These are phyloP conservation scores for Meghimatium bilineatum DNA, from an alignment of 2,888 invertebrate genomes.

Conservation along the genomic window DNA sequence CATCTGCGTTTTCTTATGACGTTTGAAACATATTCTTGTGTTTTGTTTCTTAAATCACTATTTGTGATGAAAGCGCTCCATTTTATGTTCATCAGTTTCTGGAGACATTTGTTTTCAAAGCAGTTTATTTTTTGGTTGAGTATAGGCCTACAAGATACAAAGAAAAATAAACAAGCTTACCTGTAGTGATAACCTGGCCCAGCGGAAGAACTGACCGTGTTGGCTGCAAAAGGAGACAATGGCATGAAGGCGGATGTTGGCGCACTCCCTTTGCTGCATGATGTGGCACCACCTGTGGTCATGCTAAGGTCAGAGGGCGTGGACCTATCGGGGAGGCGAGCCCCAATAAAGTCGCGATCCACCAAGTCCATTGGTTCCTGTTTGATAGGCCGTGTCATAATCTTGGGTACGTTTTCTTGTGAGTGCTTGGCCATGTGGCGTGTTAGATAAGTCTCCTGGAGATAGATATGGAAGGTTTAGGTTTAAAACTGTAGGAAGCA, in stretches of 20 bases:
- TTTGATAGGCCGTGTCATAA: conserved; percentile 62
- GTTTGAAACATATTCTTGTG: too few species aligned
- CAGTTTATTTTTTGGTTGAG: too few species aligned
- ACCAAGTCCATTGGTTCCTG: conserved; percentile 69
- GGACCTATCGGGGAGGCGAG: conserved; percentile 48
- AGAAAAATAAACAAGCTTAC: too few species aligned
- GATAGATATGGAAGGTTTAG: neutral
- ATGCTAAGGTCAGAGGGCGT: conserved; percentile 47
- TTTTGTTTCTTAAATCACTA: too few species aligned
- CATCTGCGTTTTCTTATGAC: too few species aligned
- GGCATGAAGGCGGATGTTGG: conserved; percentile 89
- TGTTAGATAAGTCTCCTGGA: conserved; percentile 94
- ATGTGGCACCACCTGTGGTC: conserved; percentile 44
- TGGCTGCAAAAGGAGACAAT: conserved; percentile 81
- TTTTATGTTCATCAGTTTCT: too few species aligned
- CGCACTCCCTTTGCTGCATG: conserved; percentile 55
- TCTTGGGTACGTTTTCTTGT: conserved; percentile 54
- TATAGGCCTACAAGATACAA: too few species aligned
- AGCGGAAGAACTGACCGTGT: conserved; percentile 50
- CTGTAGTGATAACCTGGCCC: conserved; percentile 48
- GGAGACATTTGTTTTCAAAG: too few species aligned
- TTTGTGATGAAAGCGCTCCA: too few species aligned
- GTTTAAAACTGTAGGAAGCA: too few species aligned
- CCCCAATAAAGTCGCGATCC: conserved; percentile 53
- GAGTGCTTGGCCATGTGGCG: conserved; percentile 99